Evolutionary conservation across 2,888 invertebrate species (phyloP), one percentile per base, ranked within the genome.

Genomic region (Pterostichus madidus): DNA sequence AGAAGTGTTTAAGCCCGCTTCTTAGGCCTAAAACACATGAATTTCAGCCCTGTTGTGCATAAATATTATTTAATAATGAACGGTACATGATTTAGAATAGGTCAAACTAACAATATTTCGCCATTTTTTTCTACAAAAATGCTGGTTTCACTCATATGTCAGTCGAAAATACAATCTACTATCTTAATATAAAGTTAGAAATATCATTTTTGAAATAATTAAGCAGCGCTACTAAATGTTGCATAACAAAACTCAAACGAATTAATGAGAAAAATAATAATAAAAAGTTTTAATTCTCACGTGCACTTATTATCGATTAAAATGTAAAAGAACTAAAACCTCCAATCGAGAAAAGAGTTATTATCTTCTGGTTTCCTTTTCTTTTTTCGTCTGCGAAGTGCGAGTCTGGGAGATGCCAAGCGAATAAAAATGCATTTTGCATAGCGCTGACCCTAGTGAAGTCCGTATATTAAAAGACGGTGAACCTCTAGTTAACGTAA

Each of bases 401-500:
- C 4, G 11, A 49, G 64, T 35, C 64, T 32, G 35, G 11, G 17
- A 35, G 49, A 49, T 49, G 49, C 49, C n/a, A 64, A 64, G 35
- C 17, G 64, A 64, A 64, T 64, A 64, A 64, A 32, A 64, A 64
- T 64, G 64, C 64, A 56, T 64, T 32, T 31, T 64, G 64, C 64
- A 64, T 64, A 64, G 32, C 56, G 56, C 13, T 44, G 68, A 44
- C 17, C 39, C 68, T 7, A 13, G n/a, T 31, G 13, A 24, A 5
- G 35, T 24, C 39, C 52, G 49, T 75, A 52, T 52, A 75, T 75
- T 52, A 75, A 77, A 77, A 77, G 53, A 73, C 39, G 59, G 59
- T 24, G 61, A 17, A 59, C 39, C 35, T 53, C 78, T 78, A 78
- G 78, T 78, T 78, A 78, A 46, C 78, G 78, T 78, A 78, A 61